Percentiles rank a stretch among this genome's conserved stretches.
phyloP scores from a whole-genome alignment of 1,140 invertebrate species.

The Diuraphis noxia region DNA sequence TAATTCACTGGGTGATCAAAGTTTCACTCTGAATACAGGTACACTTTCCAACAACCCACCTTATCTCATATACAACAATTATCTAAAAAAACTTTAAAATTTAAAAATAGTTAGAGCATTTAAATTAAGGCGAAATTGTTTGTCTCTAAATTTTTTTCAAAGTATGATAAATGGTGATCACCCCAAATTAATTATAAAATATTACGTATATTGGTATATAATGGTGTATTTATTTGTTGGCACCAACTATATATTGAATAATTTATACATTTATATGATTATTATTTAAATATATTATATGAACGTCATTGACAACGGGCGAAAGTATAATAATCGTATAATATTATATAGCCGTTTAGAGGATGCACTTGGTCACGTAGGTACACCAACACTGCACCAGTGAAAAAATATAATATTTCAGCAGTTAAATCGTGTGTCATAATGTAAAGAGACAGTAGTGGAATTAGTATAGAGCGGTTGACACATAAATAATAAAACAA shows the following conservation, averaged over 20 bases:
- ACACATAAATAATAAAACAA: not conserved
- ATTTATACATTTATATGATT: not conserved
- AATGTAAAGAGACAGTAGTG: not conserved
- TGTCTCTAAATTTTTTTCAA: too few species aligned
- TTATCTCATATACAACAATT: too few species aligned
- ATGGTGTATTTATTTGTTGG: not conserved
- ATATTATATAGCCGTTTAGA: not conserved
- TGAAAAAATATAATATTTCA: not conserved
- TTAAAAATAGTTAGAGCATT: too few species aligned
- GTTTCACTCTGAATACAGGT: too few species aligned
- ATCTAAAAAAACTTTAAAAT: too few species aligned
- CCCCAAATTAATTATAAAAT: not conserved
- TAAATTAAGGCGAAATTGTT: too few species aligned
- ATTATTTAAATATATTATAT: not conserved
- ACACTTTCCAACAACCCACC: too few species aligned
- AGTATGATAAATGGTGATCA: too few species aligned
- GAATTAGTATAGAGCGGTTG: not conserved
- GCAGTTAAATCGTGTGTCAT: not conserved
- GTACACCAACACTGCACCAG: not conserved
- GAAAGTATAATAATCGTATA: not conserved
- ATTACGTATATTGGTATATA: not conserved
- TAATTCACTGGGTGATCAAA: too few species aligned
- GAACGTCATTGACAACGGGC: not conserved
- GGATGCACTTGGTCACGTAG: not conserved
- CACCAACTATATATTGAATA: not conserved